Percentiles rank a stretch among this genome's conserved stretches.
Conservation (phyloP, 2,113 vertebrate genomes). For the Oryzias woworae region DNA sequence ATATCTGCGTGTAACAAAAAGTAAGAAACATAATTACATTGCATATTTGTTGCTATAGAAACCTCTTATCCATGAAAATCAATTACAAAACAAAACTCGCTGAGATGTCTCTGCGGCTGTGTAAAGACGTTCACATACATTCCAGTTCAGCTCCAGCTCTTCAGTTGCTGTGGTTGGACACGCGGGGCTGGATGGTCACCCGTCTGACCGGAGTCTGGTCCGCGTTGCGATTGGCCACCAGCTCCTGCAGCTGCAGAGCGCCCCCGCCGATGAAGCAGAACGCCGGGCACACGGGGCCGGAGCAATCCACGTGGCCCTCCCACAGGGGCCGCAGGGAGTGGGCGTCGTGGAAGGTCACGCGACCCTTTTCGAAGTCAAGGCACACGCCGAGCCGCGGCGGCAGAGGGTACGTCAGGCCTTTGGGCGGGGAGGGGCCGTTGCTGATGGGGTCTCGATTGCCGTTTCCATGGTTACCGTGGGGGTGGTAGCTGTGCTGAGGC, state of each 20-base stretch:
- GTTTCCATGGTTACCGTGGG: slow-evolving; percentile 55
- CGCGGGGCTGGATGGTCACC: slow-evolving; percentile 84
- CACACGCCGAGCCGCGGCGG: slow-evolving; percentile 93
- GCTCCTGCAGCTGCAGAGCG: slow-evolving; percentile 92
- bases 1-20: slow-evolving; percentile 65
- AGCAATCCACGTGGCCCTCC: slow-evolving; percentile 94
- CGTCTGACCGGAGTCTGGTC: slow-evolving; percentile 85
- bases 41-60: slow-evolving; percentile 77
- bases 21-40: slow-evolving; percentile 76
- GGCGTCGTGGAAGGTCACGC: slow-evolving; percentile 92
- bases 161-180: slow-evolving; percentile 68
- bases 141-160: slow-evolving; percentile 35
- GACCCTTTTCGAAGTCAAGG: slow-evolving; percentile 94
- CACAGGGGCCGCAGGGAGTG: slow-evolving; percentile 91
- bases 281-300: slow-evolving; percentile 90
- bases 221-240: slow-evolving; percentile 85
- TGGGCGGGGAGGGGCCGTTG: slow-evolving; percentile 71
- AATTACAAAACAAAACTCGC: slow-evolving; percentile 70
- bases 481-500: slow-evolving; percentile 73
- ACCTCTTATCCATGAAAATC: slow-evolving; percentile 66
- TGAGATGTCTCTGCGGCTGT: slow-evolving; percentile 62
- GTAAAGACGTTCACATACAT: slow-evolving; percentile 66
- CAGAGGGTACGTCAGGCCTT: slow-evolving; percentile 87
- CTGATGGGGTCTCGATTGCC: slow-evolving; percentile 61
- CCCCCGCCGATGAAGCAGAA: slow-evolving; percentile 97